Base-by-base conservation (phyloP, 2,113 vertebrate genomes). In the Saimiri boliviensis region DNA sequence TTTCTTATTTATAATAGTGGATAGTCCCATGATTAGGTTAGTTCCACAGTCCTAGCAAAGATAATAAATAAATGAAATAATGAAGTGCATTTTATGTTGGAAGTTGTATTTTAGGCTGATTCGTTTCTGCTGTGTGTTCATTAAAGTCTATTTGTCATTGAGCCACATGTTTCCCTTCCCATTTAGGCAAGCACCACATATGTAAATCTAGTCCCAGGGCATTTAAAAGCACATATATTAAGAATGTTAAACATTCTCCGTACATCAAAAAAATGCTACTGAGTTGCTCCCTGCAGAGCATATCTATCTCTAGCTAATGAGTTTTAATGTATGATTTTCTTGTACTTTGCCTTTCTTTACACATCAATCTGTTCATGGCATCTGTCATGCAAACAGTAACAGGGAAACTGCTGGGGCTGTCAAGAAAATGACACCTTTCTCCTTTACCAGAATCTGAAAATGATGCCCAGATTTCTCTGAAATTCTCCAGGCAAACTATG, bases 311-410 rank as follows among this genome's bases (percentile, higher is more conserved):
- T 86, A 97, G 93, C 95, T 98, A 98, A 98, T 99, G 98, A 99
- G 98, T 98, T 98, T 98, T 98, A 99, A 98, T 98, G 95, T 98
- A 97, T 94, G 35, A 47, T 97, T 98, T 98, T 97, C 98, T 98
- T 98, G 97, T 98, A 98, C 94, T 97, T 98, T 77, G 74, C 96
- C 93, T 98, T 98, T 98, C 98, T 98, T 95, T 98, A 97, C 96
- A 98, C 95, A 98, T 99, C 98, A 98, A 95, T 98, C 98, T 98
- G 98, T 98, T 98, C 98, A 40, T 98, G 98, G 98, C 98, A 98
- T 98, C 98, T 99, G 98, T 98, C 98, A 98, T 94, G 90, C 98
- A 99, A 98, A 97, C 91, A 98, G 97, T 92, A 98, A 97, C 94
- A 96, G 95, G 83, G 85, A 97, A 98, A 98, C 98, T 92, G 45